Percentiles rank a stretch among this genome's conserved stretches.
These are phyloP conservation scores for Sebastes fasciatus DNA, from an alignment of 2,113 vertebrate species.

Conservation along the genomic window DNA sequence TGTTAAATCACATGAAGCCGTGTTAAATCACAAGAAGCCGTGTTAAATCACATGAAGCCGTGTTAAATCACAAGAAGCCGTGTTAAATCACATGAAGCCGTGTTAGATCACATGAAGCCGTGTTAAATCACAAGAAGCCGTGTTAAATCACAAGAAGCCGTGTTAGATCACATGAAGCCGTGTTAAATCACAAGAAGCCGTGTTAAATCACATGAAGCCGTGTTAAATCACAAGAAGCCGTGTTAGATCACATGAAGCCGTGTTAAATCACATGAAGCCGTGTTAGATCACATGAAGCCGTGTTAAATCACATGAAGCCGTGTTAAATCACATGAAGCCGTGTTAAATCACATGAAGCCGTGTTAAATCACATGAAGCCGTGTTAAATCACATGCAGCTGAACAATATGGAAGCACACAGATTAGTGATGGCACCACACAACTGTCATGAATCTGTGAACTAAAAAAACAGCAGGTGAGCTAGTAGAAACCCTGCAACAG, in stretches of 20 bases:
- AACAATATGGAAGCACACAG: conserved; percentile 36
- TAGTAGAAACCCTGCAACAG: conserved; percentile 17
- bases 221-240: conserved; percentile 44
- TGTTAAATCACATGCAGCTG: conserved; percentile 47
- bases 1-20: background rate
- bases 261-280: conserved; percentile 44
- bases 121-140: background rate
- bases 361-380: background rate
- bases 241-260: background rate
- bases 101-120: conserved; percentile 45
- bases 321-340: background rate
- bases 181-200: conserved; percentile 44
- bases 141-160: conserved; percentile 44
- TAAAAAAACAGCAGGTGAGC: conserved; percentile 7
- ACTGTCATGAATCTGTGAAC: conserved; percentile 21
- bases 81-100: background rate
- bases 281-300: background rate
- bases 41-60: background rate
- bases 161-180: background rate
- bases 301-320: conserved; percentile 43
- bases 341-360: conserved; percentile 44
- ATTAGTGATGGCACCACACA: conserved; percentile 31
- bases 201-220: background rate
- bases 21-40: conserved; percentile 44
- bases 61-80: conserved; percentile 44